A percentile compares a stretch with the other conserved stretches of the same genome.
These are phyloP conservation scores for Chaitophorus viminalis DNA, from an alignment of 2,888 invertebrate species.

Conservation along the genomic window DNA sequence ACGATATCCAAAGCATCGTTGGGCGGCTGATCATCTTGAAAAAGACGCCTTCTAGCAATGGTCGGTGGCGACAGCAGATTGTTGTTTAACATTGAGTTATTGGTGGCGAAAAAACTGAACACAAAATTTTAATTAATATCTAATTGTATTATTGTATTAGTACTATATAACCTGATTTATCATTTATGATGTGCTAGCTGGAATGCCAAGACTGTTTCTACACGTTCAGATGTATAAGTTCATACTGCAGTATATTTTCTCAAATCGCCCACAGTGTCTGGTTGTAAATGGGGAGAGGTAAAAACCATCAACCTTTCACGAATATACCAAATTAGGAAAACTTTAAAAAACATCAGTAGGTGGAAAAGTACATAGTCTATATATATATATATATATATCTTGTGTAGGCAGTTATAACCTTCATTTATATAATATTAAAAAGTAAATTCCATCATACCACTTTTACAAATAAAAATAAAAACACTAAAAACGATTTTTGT, in stretches of 20 bases:
- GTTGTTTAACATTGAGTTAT: not conserved
- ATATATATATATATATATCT: not conserved
- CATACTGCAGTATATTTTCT: not conserved
- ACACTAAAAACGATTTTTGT: not conserved
- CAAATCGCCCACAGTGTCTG: conserved; percentile 40
- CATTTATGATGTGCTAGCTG: not conserved
- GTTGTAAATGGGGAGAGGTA: not conserved
- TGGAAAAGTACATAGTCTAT: conserved; percentile 38
- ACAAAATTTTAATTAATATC: not conserved
- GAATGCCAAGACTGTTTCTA: not conserved
- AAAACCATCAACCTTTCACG: conserved; percentile 1
- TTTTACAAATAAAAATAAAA: not conserved
- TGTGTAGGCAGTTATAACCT: conserved; percentile 35
- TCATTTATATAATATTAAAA: conserved; percentile 40
- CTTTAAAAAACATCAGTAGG: conserved; percentile 32
- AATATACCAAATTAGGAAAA: conserved; percentile 60
- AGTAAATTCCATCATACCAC: conserved; percentile 18
- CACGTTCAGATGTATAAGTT: not conserved
- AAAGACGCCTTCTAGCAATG: conserved; percentile 12
- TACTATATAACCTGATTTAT: too few species aligned
- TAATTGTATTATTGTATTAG: too few species aligned
- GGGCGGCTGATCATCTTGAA: not conserved
- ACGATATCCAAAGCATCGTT: not conserved
- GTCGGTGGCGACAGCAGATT: not conserved
- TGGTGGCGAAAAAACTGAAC: not conserved